Conservation (phyloP, 64 coral and sea anemone genomes). For the Pocillopora damicornis region DNA sequence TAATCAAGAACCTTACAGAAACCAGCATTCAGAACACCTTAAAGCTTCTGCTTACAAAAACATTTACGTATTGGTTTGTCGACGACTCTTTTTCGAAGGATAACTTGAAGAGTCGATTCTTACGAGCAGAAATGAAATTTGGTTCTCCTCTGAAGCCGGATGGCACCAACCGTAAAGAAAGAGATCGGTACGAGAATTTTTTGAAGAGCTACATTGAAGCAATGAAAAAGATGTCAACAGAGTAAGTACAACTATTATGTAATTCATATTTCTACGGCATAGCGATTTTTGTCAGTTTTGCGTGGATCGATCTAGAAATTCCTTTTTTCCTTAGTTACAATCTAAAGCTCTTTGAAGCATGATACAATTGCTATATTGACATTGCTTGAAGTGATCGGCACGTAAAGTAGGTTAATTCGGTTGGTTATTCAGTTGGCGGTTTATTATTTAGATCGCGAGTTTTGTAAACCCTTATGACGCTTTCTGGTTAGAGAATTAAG, state of each 20-base stretch:
- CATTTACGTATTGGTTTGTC: slow-evolving; percentile 83
- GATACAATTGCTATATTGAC: neutral
- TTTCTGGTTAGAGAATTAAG: neutral
- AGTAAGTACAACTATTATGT: slow-evolving; percentile 40
- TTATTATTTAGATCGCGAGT: no score
- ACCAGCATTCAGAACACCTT: slow-evolving; percentile 54
- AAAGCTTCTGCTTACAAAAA: slow-evolving; percentile 68
- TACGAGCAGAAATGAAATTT: slow-evolving; percentile 89
- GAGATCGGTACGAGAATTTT: slow-evolving; percentile 31
- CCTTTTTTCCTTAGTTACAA: neutral
- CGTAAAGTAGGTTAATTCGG: no score
- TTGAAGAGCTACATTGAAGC: slow-evolving; percentile 34
- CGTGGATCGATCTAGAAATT: neutral
- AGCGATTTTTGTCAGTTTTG: neutral
- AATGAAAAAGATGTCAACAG: slow-evolving; percentile 37
- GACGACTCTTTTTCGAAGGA: slow-evolving; percentile 60
- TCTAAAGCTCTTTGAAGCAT: neutral
- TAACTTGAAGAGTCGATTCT: slow-evolving; percentile 63
- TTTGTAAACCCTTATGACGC: no score
- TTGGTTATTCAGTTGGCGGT: no score
- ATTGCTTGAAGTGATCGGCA: neutral
- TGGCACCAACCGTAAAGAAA: neutral
- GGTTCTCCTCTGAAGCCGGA: slow-evolving; percentile 56
- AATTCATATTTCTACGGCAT: neutral
- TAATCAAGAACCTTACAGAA: slow-evolving; percentile 39